Evolutionary conservation across 2,797 vertebrate genomes (phyloP), one percentile per base, ranked within the genome.

Genomic region (Capromys pilorides): DNA sequence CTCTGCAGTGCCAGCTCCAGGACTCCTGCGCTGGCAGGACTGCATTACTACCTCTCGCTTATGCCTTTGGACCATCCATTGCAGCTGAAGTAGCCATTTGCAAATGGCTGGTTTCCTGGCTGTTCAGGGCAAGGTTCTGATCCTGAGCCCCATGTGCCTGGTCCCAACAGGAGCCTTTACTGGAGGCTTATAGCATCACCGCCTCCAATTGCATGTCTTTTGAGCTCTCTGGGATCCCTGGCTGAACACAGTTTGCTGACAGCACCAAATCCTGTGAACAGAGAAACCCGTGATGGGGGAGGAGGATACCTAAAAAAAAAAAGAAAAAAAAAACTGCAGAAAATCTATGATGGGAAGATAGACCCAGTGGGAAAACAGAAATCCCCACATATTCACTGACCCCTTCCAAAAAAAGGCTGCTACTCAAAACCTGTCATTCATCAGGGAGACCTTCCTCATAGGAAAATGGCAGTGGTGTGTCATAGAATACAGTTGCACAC

Each of bases 41-140:
- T 98, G 98, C 92, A 99, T 97, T 0, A 51, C 96, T 71, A 99
- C 97, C 96, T 99, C 98, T 90, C 98, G 95, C 99, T 95, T 91
- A 99, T 98, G 91, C 95, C 98, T 96, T 98, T 99, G 89, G 97
- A 99, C 99, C 99, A 99, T 61, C 99, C 98, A 0, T 98, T 98
- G 89, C 99, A 99, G 54, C 99, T 99, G 57, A 99, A 98, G 97
- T 98, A 98, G 97, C 99, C 98, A 98, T 99, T 99, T 94, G 99
- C 99, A 96, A 99, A 81, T n/a, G 99, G 98, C 96, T 98, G 97
- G 13, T 2, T 95, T 99, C 99, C 94, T 97, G 98, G 97, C 98
- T 75, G 13, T 45, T 26, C 9, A 41, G 39, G 39, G 71, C 39
- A 45, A 28, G n/a, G 21, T 24, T 10, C 41, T 96, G 96, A 83